Conservation (phyloP, 2,888 invertebrate genomes). For the Luperina nickerlii region DNA sequence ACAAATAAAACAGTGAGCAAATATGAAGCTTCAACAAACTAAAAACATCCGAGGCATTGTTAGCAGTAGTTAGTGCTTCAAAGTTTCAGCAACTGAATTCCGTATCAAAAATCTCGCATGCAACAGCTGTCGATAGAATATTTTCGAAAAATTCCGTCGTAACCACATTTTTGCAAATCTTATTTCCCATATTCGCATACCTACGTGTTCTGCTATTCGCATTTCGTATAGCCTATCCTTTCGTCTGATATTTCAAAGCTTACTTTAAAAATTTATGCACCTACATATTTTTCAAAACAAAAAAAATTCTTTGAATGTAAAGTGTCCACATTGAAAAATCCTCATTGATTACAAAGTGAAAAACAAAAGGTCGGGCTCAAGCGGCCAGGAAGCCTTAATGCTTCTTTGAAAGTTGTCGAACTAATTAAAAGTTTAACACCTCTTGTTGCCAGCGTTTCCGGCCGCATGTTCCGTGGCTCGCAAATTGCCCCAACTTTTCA, state of each 20-base stretch:
- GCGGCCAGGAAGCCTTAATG: constrained; percentile 79
- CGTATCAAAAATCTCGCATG: constrained; percentile 74
- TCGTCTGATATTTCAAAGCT: constrained; percentile 19
- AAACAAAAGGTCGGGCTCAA: constrained; percentile 74
- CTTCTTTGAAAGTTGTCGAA: constrained; percentile 82
- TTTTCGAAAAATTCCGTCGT: constrained; percentile 76
- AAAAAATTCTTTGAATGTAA: constrained; percentile 18
- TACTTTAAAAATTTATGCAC: neutral
- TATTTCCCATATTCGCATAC: constrained; percentile 63
- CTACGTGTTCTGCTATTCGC: constrained; percentile 27
- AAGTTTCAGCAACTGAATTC: constrained; percentile 66
- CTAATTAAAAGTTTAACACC: constrained; percentile 88
- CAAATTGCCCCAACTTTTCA: constrained; percentile 78
- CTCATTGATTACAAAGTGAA: constrained; percentile 71
- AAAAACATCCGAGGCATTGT: constrained; percentile 19
- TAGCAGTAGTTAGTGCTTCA: constrained; percentile 30
- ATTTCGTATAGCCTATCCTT: constrained; percentile 8
- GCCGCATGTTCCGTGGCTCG: constrained; percentile 72
- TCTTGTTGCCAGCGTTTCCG: constrained; percentile 79
- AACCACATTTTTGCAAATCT: constrained; percentile 72
- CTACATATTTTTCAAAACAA: neutral
- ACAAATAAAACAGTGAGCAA: constrained; percentile 21
- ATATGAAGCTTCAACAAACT: constrained; percentile 32
- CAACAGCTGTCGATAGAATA: constrained; percentile 82
- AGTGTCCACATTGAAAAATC: constrained; percentile 51